Conservation (phyloP, 2,797 vertebrate genomes). For the Ctenosaura bakeri region DNA sequence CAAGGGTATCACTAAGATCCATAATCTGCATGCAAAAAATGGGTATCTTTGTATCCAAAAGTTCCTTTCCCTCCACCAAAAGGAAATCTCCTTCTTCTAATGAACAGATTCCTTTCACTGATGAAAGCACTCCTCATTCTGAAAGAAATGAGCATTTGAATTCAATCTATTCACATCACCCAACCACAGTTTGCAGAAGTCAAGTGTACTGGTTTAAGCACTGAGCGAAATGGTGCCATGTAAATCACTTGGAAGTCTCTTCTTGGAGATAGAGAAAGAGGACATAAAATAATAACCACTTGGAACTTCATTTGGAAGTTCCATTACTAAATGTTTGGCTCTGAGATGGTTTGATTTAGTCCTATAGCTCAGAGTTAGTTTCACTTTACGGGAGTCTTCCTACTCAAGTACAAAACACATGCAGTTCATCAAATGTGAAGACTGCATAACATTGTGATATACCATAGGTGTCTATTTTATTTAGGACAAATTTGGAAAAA, state of each 20-base stretch:
- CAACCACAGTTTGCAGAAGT: too few relatives aligned
- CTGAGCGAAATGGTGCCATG: not conserved
- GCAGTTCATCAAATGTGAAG: not conserved
- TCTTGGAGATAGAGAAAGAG: not conserved
- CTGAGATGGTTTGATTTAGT: not conserved
- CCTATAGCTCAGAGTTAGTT: not conserved
- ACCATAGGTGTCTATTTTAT: not conserved
- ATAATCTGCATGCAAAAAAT: too few relatives aligned
- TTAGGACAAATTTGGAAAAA: not conserved
- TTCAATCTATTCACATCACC: too few relatives aligned
- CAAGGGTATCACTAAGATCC: not conserved
- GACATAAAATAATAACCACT: not conserved
- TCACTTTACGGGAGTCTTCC: not conserved
- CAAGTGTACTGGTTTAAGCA: too few relatives aligned
- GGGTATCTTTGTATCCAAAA: too few relatives aligned
- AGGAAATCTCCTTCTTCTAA: not conserved
- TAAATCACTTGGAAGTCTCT: not conserved
- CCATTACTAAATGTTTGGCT: not conserved
- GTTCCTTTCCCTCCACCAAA: not conserved
- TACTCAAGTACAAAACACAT: not conserved
- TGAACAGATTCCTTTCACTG: not conserved
- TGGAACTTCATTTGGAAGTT: not conserved
- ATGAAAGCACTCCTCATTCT: not conserved
- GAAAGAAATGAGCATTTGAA: not conserved
- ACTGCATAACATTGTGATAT: too few relatives aligned